Evolutionary conservation across 23 tunicate genomes (phyloP), one percentile per base, ranked within the genome.

Genomic region (Pegea sp.): DNA sequence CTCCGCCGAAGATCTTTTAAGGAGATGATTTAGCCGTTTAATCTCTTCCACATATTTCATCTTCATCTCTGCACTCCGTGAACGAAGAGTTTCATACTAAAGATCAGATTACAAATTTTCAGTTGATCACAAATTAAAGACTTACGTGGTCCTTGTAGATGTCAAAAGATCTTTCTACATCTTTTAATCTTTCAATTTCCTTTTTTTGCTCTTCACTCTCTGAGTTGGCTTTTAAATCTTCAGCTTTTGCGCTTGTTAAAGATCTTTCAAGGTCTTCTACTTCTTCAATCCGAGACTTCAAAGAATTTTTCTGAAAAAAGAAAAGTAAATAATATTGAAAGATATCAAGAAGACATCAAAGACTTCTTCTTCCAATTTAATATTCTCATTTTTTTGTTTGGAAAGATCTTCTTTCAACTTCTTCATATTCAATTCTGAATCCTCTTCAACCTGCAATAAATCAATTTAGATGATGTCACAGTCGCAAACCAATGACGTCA

Each of bases 51-150:
- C 81, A 34, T 81, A 81, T 57, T 62, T 72, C 30, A 60, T 54
- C 58, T 81, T 81, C 93, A 81, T 81, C 2, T 42, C 31, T 8
- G 75, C 42, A 4, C 81, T 81, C 48, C 72, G 80, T 21, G 44
- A 16, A 22, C 74, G 65, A 29, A 81, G 58, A 5, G 61, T 59
- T 24, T 58, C 92, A 33, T 58, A 78, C 92, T 78, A 65, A 0
- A 44, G 25, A n/a, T n/a, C n/a, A n/a, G n/a, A 32, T 30, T 46
- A 25, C 3, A 27, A 3, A 8, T 57, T 57, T 22, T 57, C 62
- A 16, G 22, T 19, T 5, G 62, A 6, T 19, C 8, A 19, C 4
- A 27, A 5, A 11, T 11, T 11, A 11, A 38, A 38, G 46, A 11
- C 16, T 38, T 16, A 16, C 46, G 11, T 16, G 46, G 11, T 11